These are phyloP conservation scores for Todus mexicanus DNA, from an alignment of 2,797 vertebrate genomes.

Conservation along the genomic window DNA sequence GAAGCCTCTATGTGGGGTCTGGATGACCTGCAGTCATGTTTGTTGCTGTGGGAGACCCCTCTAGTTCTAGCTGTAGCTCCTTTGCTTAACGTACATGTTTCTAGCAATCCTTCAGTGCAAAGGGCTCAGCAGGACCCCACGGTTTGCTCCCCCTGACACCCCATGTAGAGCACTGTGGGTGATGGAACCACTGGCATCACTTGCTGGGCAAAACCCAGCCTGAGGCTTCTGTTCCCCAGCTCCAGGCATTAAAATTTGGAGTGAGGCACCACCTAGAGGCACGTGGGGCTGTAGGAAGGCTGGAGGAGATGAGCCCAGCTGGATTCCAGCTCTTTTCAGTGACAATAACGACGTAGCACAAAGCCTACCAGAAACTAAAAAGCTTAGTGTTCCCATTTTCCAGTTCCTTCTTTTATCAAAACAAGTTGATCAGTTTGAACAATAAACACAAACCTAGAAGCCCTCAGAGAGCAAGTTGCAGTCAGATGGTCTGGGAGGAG, in stretches of 20 bases:
- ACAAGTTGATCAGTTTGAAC: neutral
- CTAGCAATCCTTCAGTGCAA: neutral
- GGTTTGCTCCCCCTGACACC: neutral
- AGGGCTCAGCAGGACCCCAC: neutral
- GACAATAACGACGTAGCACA: accelerated
- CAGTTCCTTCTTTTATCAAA: neutral
- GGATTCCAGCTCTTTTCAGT: neutral
- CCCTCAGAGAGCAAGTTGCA: neutral
- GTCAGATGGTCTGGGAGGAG: neutral
- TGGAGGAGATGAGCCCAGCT: neutral
- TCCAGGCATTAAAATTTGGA: slow-evolving; percentile 19
- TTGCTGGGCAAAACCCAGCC: neutral
- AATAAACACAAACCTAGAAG: neutral
- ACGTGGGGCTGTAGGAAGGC: neutral
- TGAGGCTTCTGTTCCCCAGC: neutral
- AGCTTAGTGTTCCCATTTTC: neutral
- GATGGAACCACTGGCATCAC: neutral
- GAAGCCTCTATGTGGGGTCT: neutral
- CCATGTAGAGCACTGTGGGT: accelerated
- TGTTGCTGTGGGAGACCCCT: neutral
- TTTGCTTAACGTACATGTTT: neutral
- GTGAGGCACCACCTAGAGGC: slow-evolving; percentile 74
- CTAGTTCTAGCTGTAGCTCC: neutral
- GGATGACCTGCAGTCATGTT: neutral
- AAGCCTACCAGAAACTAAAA: neutral